A percentile compares a stretch with the other conserved stretches of the same genome.
These are phyloP conservation scores for Sparidentex hasta DNA, from an alignment of 2,797 vertebrate genomes.

Conservation along the genomic window DNA sequence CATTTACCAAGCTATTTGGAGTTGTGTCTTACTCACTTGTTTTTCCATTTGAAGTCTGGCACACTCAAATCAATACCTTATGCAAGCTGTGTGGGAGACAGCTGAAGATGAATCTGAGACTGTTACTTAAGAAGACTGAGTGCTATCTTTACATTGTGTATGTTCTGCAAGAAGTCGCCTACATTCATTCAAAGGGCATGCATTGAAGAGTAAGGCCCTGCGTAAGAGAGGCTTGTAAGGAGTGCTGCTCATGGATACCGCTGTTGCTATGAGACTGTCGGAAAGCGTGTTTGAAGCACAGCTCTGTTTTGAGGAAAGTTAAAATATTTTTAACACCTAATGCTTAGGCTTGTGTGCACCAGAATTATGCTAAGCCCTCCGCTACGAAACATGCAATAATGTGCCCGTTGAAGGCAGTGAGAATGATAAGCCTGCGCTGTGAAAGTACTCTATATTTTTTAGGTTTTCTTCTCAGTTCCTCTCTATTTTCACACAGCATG, in stretches of 20 bases:
- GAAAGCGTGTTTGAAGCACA: conserved; percentile 54
- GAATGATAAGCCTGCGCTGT: conserved; percentile 14
- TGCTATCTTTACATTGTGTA: conserved; percentile 72
- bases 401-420: conserved; percentile 9
- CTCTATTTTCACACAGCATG: conserved; percentile 28
- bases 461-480: conserved; percentile 23
- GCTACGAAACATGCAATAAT: conserved; percentile 29
- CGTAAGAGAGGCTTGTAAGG: conserved; percentile 57
- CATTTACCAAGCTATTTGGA: conserved; percentile 48
- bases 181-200: conserved; percentile 66
- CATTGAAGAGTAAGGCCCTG: conserved; percentile 50
- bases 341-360: conserved; percentile 20
- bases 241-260: conserved; percentile 48
- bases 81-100: conserved; percentile 79
- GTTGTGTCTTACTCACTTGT: conserved; percentile 60
- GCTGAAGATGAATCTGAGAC: conserved; percentile 66
- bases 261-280: conserved; percentile 80
- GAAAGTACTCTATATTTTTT: not conserved
- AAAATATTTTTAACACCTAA: conserved; percentile 65
- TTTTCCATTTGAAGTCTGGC: conserved; percentile 70
- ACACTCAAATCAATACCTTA: conserved; percentile 77
- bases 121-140: conserved; percentile 58
- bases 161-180: conserved; percentile 64
- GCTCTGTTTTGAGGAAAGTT: conserved; percentile 63
- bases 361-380: conserved; percentile 55